Evolutionary conservation across 2,797 vertebrate species (phyloP).

Genomic region (Scolopax rusticola): DNA sequence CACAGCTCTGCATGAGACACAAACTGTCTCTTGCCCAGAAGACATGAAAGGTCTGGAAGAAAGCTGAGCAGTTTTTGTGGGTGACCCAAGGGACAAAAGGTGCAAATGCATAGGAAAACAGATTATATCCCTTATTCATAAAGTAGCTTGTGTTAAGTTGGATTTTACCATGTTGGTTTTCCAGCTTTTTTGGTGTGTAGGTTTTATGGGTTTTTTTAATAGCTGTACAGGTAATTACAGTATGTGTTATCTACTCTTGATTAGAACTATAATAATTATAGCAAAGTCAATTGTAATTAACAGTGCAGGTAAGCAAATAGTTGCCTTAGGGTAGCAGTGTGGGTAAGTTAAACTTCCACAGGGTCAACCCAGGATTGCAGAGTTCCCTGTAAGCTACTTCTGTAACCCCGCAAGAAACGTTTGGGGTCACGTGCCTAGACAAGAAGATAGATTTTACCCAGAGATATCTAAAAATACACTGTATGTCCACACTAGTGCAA

Average conservation of each 20-base stretch:
- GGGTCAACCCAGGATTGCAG: background rate
- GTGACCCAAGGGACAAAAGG: background rate
- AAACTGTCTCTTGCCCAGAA: background rate
- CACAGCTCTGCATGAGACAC: background rate
- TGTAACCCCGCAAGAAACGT: background rate
- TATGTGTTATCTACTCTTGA: background rate
- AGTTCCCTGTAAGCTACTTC: background rate
- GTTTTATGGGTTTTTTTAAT: background rate
- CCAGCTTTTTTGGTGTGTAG: background rate
- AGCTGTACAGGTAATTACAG: background rate
- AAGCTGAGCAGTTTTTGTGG: background rate
- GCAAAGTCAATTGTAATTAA: constrained; percentile 17
- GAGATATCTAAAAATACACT: constrained; percentile 36
- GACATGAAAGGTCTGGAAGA: background rate
- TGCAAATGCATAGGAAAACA: background rate
- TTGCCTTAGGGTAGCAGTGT: background rate
- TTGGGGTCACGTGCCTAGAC: background rate
- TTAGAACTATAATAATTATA: background rate
- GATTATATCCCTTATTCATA: background rate
- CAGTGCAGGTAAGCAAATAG: constrained; percentile 11
- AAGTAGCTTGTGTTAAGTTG: background rate
- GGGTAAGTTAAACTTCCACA: background rate
- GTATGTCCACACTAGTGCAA: background rate
- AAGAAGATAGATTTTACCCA: constrained; percentile 44
- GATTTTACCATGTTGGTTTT: background rate